Evolutionary conservation across 2,888 invertebrate species (phyloP), one percentile per base, ranked within the genome.

Genomic region (Ganaspis brasiliensis): DNA sequence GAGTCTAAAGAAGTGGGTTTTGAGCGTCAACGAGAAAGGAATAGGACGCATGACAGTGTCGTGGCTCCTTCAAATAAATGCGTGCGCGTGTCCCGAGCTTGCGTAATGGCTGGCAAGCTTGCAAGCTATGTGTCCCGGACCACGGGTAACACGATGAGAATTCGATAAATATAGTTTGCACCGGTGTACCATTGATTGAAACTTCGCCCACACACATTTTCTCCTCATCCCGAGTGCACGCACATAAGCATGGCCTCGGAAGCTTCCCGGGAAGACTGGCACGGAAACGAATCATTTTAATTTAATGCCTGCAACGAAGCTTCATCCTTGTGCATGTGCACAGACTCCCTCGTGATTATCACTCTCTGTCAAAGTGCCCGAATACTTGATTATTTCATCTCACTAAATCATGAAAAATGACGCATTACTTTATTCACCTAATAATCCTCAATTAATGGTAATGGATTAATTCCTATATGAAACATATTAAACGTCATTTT

Each of bases 241-340:
- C 79, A 78, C 76, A 78, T 78, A 75, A 80, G 81, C 82, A 82
- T 81, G 83, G 77, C 82, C 84, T 83, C 84, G 85, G 81, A 84
- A 82, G 82, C 82, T 78, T 78, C 78, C 80, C 80, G 78, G 76
- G 79, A 80, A 78, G 79, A 80, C 80, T 82, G 80, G 79, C 82
- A 82, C 80, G 82, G 82, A 82, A 80, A 79, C 78, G 80, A 80
- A 79, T 82, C 82, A 80, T 82, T 81, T 82, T 79, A 79, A 80
- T 79, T 74, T 82, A 77, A 77, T 76, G 79, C 67, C 72, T 70
- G 26, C 81, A 79, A 79, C 79, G 76, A 74, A 81, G 75, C 61
- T 72, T 72, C 72, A 57, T 52, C 75, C 77, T 76, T 63, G n/a
- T n/a, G n/a, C n/a, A n/a, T n/a, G n/a, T n/a, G 76, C 67, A 40